These are phyloP conservation scores for Sebastes iracundus DNA, from an alignment of 2,797 vertebrate species.

Conservation along the genomic window DNA sequence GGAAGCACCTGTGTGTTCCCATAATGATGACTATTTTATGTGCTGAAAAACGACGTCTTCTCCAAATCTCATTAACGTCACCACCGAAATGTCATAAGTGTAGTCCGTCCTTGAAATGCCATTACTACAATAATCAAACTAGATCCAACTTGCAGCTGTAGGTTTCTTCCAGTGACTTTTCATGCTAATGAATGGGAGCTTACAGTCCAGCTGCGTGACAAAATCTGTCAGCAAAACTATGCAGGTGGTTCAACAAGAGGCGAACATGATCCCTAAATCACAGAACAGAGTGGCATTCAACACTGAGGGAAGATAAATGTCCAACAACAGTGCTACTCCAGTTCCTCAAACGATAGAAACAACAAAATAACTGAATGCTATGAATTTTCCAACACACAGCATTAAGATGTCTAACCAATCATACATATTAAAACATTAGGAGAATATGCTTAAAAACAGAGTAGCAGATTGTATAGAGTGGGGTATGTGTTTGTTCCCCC, in stretches of 20 bases:
- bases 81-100: neutral
- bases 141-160: neutral
- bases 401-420: neutral
- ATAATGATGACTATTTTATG: neutral
- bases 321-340: neutral
- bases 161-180: neutral
- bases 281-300: neutral
- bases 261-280: neutral
- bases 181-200: neutral
- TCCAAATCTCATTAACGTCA: neutral
- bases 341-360: neutral
- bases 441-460: neutral
- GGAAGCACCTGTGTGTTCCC: neutral
- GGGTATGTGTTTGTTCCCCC: neutral
- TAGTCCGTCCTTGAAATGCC: neutral
- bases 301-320: neutral
- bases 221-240: neutral
- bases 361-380: neutral
- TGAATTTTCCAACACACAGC: neutral
- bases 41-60: neutral
- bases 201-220: neutral
- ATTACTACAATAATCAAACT: neutral
- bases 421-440: neutral
- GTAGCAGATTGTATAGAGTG: neutral
- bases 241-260: neutral